These are phyloP conservation scores for Parauchenoglanis punctatus DNA, from an alignment of 2,797 vertebrate species.

Conservation along the genomic window DNA sequence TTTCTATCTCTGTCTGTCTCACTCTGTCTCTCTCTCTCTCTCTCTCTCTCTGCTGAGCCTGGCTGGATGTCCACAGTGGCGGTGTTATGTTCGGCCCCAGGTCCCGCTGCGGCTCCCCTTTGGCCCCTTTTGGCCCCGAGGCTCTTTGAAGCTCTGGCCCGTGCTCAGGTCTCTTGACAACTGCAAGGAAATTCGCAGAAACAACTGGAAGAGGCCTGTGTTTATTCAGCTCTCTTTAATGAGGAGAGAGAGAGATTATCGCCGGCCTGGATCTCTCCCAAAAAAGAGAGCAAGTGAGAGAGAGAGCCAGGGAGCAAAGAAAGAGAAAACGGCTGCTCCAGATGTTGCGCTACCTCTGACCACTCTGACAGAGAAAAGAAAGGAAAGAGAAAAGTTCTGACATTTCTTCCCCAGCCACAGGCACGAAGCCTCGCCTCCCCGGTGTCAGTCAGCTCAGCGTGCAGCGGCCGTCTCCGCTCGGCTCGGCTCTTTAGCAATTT, in stretches of 20 bases:
- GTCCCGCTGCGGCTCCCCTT: slow-evolving; percentile 67
- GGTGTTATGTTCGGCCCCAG: slow-evolving; percentile 72
- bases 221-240: slow-evolving; percentile 85
- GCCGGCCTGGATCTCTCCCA: slow-evolving; percentile 70
- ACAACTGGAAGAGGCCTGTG: slow-evolving; percentile 85
- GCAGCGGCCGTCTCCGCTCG: slow-evolving; percentile 47
- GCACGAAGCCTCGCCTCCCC: slow-evolving; percentile 41
- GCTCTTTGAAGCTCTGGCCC: slow-evolving; percentile 79
- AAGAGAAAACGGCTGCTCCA: slow-evolving; percentile 77
- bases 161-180: slow-evolving; percentile 76
- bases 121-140: slow-evolving; percentile 61
- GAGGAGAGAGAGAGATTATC: slow-evolving; percentile 83
- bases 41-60: background rate
- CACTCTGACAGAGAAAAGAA: slow-evolving; percentile 67
- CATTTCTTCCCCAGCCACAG: slow-evolving; percentile 42
- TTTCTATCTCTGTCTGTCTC: background rate
- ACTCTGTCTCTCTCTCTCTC: background rate
- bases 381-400: slow-evolving; percentile 43
- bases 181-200: slow-evolving; percentile 83
- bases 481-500: slow-evolving; percentile 64
- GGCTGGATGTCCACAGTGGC: slow-evolving; percentile 38
- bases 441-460: slow-evolving; percentile 66
- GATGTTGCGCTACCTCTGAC: slow-evolving; percentile 78
- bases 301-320: slow-evolving; percentile 53
- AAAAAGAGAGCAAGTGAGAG: slow-evolving; percentile 21